phyloP scores from a whole-genome alignment of 2,888 invertebrate genomes.

The Mylabris sibirica region DNA sequence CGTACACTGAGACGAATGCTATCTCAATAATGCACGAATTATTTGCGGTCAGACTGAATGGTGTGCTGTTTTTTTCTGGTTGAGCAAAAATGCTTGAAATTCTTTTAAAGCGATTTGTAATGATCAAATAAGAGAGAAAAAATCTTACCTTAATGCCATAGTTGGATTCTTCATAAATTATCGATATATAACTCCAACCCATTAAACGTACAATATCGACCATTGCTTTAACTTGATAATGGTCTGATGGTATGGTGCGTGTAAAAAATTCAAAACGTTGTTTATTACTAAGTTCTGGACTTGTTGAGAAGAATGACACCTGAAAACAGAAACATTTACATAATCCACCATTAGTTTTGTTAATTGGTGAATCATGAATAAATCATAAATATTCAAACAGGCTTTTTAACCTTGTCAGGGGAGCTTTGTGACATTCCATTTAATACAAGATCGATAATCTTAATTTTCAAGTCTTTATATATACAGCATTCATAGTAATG shows the following conservation, averaged over 20 bases:
- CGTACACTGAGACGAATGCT: too few species aligned
- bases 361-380: not conserved
- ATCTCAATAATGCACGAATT: too few species aligned
- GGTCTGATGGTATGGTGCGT: constrained; percentile 93
- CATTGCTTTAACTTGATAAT: constrained; percentile 94
- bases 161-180: constrained; percentile 95
- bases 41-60: not conserved
- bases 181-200: constrained; percentile 93
- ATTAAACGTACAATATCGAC: constrained; percentile 88
- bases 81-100: not conserved
- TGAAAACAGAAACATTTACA: constrained; percentile 59
- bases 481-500: too few species aligned
- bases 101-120: too few species aligned
- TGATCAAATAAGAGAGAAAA: not conserved
- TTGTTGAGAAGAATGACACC: constrained; percentile 96
- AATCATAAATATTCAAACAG: not conserved
- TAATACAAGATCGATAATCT: not conserved
- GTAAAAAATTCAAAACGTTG: constrained; percentile 95
- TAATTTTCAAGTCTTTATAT: not conserved
- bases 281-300: constrained; percentile 92
- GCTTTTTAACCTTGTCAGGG: not conserved
- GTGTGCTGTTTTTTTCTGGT: not conserved
- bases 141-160: constrained; percentile 87
- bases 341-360: not conserved
- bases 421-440: not conserved